Evolutionary conservation across 2,113 vertebrate genomes (phyloP).

Genomic region (Rhea americana): DNA sequence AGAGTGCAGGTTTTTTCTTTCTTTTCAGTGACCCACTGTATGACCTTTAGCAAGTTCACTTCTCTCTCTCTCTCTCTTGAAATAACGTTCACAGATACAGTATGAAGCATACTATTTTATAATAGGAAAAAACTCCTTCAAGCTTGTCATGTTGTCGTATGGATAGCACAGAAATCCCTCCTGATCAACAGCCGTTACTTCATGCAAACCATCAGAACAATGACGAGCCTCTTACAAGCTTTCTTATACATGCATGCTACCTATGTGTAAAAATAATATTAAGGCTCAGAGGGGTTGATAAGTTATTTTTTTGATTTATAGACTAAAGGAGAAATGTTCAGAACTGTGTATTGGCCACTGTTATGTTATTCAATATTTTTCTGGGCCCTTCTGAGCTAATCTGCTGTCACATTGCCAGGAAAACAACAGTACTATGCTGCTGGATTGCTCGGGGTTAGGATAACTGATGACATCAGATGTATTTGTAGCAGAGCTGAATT

Average conservation of each 20-base stretch:
- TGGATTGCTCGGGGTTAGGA: neutral
- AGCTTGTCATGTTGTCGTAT: neutral
- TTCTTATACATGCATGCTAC: neutral
- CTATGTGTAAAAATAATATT: neutral
- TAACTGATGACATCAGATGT: slow-evolving; percentile 51
- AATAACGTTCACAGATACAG: neutral
- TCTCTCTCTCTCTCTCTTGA: neutral
- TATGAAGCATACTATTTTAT: neutral
- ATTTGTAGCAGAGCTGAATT: neutral
- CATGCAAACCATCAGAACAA: neutral
- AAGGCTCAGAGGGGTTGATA: neutral
- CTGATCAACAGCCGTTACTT: neutral
- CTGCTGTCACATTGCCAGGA: slow-evolving; percentile 41
- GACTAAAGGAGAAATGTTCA: slow-evolving; percentile 16
- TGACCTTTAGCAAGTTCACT: neutral
- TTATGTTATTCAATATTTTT: slow-evolving; percentile 60
- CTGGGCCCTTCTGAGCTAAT: slow-evolving; percentile 55
- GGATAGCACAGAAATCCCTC: neutral
- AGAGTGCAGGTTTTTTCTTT: neutral
- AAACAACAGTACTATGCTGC: slow-evolving; percentile 31
- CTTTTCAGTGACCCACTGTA: neutral
- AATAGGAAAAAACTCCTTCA: neutral
- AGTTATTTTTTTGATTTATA: slow-evolving; percentile 41
- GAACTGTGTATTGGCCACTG: slow-evolving; percentile 14
- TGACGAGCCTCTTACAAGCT: neutral